A percentile compares a stretch with the other conserved stretches of the same genome.
Conservation (phyloP, 2,797 vertebrate species). For the Dendrocincla tyrannina region DNA sequence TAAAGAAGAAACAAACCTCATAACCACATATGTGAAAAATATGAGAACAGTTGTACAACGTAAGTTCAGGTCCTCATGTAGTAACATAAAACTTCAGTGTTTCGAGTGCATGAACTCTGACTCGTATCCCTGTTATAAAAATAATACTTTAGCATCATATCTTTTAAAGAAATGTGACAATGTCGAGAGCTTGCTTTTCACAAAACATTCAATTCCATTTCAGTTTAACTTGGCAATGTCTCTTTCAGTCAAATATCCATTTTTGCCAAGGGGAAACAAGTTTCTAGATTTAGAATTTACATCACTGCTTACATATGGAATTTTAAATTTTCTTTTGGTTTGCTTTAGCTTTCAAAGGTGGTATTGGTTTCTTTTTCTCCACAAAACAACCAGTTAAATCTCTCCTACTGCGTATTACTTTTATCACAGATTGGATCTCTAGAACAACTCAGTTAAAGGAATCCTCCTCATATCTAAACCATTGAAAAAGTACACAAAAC, state of each 20-base stretch:
- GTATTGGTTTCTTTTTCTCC: not conserved
- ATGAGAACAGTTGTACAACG: not conserved
- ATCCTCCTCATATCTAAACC: not conserved
- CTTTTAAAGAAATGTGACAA: not conserved
- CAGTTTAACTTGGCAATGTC: not conserved
- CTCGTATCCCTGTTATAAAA: slow-evolving; percentile 2
- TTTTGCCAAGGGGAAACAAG: not conserved
- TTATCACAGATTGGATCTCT: not conserved
- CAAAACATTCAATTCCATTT: not conserved
- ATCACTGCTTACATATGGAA: not conserved
- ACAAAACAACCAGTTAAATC: not conserved
- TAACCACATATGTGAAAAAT: not conserved
- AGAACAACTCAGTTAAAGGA: not conserved
- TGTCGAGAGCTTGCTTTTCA: not conserved
- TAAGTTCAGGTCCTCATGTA: not conserved
- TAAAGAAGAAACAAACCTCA: rapidly evolving
- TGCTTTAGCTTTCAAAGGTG: not conserved
- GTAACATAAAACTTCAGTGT: not conserved
- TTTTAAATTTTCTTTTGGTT: not conserved
- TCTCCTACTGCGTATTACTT: not conserved
- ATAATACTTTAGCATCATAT: not conserved
- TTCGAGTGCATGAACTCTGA: not conserved
- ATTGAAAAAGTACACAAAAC: not conserved
- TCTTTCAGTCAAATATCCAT: not conserved
- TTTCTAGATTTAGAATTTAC: not conserved